Evolutionary conservation across 2,113 vertebrate genomes (phyloP).

Genomic region (Hippotragus niger): DNA sequence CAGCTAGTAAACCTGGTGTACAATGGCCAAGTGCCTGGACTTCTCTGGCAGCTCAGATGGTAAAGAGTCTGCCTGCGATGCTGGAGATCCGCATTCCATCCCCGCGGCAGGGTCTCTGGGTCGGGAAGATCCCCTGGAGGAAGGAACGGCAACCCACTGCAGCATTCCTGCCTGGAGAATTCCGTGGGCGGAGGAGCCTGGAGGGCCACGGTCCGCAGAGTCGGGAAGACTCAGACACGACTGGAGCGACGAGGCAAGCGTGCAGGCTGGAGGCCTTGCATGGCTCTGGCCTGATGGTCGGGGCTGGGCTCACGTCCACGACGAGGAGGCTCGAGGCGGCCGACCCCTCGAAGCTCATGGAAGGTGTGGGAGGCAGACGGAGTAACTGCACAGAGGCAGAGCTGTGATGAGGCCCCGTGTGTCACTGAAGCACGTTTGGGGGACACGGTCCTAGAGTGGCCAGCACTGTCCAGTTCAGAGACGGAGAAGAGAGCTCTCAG

Average conservation of each 20-base stretch:
- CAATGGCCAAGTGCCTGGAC: neutral
- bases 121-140: neutral
- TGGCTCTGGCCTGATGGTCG: neutral
- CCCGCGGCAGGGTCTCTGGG: neutral
- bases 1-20: neutral
- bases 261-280: neutral
- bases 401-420: neutral
- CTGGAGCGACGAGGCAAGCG: neutral
- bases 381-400: neutral
- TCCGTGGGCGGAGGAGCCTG: neutral
- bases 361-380: neutral
- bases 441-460: neutral
- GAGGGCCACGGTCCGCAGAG: neutral
- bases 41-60: neutral
- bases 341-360: neutral
- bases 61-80: neutral
- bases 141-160: neutral
- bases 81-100: neutral
- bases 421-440: neutral
- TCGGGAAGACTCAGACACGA: rapidly evolving
- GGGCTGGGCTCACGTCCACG: neutral
- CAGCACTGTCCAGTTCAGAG: neutral
- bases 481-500: neutral
- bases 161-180: neutral
- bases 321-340: neutral